phyloP scores from a whole-genome alignment of 2,113 vertebrate genomes.

The Sinocyclocheilus maitianheensis region DNA sequence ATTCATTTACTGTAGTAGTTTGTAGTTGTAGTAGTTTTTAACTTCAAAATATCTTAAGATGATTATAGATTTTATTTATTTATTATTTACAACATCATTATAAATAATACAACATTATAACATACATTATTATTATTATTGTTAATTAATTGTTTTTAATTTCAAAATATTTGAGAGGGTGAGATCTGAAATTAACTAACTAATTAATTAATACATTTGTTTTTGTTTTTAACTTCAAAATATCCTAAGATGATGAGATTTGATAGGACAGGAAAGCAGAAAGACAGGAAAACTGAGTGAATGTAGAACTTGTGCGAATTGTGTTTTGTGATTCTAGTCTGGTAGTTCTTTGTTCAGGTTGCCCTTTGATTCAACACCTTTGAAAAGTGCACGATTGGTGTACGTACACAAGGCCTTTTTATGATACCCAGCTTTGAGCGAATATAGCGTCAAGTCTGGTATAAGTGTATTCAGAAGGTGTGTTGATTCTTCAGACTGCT shows the following conservation, averaged over 20 bases:
- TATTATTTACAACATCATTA: too few relatives aligned
- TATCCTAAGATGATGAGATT: background rate
- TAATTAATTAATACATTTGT: background rate
- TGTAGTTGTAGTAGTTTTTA: too few relatives aligned
- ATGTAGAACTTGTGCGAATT: background rate
- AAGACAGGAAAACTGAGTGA: background rate
- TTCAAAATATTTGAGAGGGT: too few relatives aligned
- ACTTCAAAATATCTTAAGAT: too few relatives aligned
- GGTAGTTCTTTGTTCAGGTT: background rate
- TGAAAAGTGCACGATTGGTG: constrained; percentile 9
- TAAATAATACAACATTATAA: too few relatives aligned
- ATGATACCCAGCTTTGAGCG: background rate
- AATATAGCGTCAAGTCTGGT: background rate
- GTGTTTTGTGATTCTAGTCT: constrained; percentile 24
- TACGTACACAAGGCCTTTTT: constrained; percentile 3
- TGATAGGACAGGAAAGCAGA: too few relatives aligned
- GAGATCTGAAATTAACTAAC: too few relatives aligned
- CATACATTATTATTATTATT: background rate
- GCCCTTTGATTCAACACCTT: background rate
- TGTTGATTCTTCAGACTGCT: background rate
- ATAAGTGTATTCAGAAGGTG: background rate
- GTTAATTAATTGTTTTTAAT: background rate
- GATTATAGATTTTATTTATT: too few relatives aligned
- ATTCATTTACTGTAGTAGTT: too few relatives aligned
- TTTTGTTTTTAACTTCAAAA: background rate